These are phyloP conservation scores for Pelusios castaneus DNA, from an alignment of 2,113 vertebrate genomes.

Conservation along the genomic window DNA sequence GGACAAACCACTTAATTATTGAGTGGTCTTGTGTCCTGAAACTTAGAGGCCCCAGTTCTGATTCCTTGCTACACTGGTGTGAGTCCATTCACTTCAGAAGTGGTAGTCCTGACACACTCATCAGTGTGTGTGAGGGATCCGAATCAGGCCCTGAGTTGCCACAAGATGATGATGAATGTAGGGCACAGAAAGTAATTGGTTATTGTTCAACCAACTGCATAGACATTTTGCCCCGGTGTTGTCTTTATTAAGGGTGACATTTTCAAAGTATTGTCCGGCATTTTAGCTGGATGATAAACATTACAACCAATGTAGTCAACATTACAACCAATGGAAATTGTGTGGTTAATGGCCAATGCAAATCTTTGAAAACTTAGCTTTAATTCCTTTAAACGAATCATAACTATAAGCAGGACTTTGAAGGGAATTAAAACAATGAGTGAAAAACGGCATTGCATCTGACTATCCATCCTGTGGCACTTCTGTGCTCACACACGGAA, in stretches of 20 bases:
- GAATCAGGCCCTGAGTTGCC: background rate
- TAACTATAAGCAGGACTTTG: background rate
- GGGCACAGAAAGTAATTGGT: background rate
- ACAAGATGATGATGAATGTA: background rate
- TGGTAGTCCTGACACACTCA: background rate
- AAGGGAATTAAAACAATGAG: background rate
- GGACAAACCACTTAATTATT: background rate
- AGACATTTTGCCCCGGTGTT: fast-evolving
- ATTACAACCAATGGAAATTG: background rate
- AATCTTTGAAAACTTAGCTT: background rate
- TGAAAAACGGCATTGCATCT: background rate
- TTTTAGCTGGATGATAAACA: background rate
- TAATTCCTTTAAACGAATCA: constrained; percentile 6
- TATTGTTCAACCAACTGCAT: background rate
- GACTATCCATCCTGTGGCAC: background rate
- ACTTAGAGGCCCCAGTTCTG: background rate
- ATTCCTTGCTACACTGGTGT: background rate
- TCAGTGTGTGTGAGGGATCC: background rate
- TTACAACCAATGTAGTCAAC: background rate
- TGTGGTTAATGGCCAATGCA: background rate
- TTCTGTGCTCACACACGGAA: background rate
- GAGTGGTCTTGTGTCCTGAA: background rate
- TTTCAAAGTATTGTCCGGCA: background rate
- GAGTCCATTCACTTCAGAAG: background rate
- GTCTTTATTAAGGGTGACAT: background rate